A percentile compares a stretch with the other conserved stretches of the same genome.
Conservation (phyloP, 2,888 invertebrate species). For the Scaptomyza caliginosa region DNA sequence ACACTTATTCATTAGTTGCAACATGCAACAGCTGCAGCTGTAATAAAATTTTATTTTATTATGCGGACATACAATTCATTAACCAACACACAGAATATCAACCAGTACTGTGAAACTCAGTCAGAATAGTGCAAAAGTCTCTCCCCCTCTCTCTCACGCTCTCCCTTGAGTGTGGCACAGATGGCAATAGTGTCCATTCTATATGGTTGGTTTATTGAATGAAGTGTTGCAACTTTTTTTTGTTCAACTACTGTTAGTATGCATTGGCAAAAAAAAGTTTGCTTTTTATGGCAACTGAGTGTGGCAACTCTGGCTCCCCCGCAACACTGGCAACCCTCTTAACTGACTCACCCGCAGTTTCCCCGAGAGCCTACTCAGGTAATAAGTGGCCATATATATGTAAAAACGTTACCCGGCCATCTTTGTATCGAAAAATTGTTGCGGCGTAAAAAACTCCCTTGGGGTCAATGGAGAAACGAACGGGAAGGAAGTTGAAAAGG, state of each 20-base stretch:
- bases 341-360: neutral
- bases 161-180: conserved; percentile 22
- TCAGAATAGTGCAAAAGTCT: conserved; percentile 14
- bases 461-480: conserved; percentile 53
- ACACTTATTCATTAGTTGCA: conserved; percentile 78
- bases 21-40: conserved; percentile 72
- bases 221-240: conserved; percentile 12
- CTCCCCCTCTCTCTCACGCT: neutral
- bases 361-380: conserved; percentile 52
- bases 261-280: conserved; percentile 2
- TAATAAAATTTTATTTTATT: conserved; percentile 76
- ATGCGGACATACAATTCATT: conserved; percentile 61
- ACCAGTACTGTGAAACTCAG: conserved; percentile 19
- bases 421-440: conserved; percentile 57
- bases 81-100: conserved; percentile 25
- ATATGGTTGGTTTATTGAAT: conserved; percentile 32
- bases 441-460: conserved; percentile 54
- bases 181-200: conserved; percentile 33
- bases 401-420: conserved; percentile 24
- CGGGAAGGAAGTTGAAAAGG: conserved; percentile 22
- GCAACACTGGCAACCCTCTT: neutral
- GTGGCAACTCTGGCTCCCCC: neutral
- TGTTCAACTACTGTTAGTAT: neutral
- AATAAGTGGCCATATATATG: conserved; percentile 50
- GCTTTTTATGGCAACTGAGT: conserved; percentile 10